These are phyloP conservation scores for Glyptemys insculpta DNA, from an alignment of 2,797 vertebrate species.

Conservation along the genomic window DNA sequence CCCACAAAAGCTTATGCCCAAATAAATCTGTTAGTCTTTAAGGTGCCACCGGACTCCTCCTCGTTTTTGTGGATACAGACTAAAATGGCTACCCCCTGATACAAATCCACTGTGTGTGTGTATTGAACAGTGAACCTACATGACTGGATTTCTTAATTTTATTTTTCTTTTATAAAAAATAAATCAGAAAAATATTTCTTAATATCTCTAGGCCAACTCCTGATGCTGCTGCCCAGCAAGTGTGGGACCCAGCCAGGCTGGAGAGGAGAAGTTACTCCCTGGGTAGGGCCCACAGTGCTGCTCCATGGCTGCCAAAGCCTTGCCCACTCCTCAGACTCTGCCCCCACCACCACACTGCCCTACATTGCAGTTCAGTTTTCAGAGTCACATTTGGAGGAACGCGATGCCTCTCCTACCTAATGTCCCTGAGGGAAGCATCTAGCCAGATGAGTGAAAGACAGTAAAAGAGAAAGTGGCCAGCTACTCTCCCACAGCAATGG, in stretches of 20 bases:
- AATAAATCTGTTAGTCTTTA: too few relatives aligned
- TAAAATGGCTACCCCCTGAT: too few relatives aligned
- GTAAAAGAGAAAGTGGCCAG: background rate
- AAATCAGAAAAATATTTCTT: background rate
- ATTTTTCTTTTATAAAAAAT: background rate
- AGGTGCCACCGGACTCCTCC: too few relatives aligned
- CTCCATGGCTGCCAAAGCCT: rapidly evolving
- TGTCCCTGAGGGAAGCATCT: background rate
- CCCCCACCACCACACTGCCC: rapidly evolving
- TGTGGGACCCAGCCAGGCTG: background rate
- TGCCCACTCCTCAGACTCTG: background rate
- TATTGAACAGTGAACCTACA: background rate
- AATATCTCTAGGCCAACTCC: background rate
- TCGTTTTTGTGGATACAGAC: too few relatives aligned
- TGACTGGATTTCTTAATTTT: rapidly evolving
- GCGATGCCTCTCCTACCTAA: background rate
- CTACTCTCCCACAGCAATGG: background rate
- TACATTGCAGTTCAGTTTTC: background rate
- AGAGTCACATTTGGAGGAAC: background rate
- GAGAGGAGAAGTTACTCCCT: rapidly evolving
- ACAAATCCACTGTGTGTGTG: background rate
- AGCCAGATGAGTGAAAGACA: background rate
- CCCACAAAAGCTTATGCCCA: too few relatives aligned
- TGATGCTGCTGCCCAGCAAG: background rate
- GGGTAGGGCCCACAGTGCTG: background rate